These are phyloP conservation scores for Parnassius smintheus DNA, from an alignment of 2,888 invertebrate genomes.

Conservation along the genomic window DNA sequence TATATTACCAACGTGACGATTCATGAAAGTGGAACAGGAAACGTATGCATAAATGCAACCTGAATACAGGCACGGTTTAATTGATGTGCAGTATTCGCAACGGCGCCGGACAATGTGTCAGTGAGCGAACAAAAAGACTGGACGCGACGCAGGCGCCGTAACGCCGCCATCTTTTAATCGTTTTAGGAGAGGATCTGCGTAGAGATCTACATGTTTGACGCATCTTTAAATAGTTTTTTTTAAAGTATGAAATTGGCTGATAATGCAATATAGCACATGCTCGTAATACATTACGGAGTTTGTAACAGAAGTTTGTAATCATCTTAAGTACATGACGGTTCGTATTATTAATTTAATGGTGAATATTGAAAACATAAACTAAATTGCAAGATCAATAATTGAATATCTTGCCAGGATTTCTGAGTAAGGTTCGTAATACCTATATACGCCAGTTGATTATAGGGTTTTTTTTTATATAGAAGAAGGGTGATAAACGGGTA, in stretches of 20 bases:
- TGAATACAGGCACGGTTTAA: conserved; percentile 23
- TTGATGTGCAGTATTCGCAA: conserved; percentile 22
- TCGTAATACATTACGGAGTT: neutral
- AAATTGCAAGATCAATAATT: too few relatives aligned
- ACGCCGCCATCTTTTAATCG: conserved; percentile 18
- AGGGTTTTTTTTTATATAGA: too few relatives aligned
- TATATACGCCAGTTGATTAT: too few relatives aligned
- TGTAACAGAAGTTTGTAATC: neutral
- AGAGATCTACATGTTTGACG: conserved; percentile 14
- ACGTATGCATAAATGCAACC: conserved; percentile 22
- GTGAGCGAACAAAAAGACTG: conserved; percentile 20
- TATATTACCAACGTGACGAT: conserved; percentile 8
- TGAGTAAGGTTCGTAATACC: too few relatives aligned
- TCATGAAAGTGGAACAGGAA: conserved; percentile 19
- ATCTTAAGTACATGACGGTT: too few relatives aligned
- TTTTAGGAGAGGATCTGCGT: conserved; percentile 17
- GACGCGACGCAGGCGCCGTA: conserved; percentile 22
- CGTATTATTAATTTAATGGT: too few relatives aligned
- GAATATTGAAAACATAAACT: too few relatives aligned
- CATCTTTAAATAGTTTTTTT: conserved; percentile 10
- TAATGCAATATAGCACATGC: neutral
- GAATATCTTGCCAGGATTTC: too few relatives aligned
- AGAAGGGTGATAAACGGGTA: too few relatives aligned
- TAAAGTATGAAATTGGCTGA: neutral
- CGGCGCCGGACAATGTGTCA: conserved; percentile 22